Evolutionary conservation across 2,113 vertebrate species (phyloP), one percentile per base, ranked within the genome.

Genomic region (Hippopotamus amphibius): DNA sequence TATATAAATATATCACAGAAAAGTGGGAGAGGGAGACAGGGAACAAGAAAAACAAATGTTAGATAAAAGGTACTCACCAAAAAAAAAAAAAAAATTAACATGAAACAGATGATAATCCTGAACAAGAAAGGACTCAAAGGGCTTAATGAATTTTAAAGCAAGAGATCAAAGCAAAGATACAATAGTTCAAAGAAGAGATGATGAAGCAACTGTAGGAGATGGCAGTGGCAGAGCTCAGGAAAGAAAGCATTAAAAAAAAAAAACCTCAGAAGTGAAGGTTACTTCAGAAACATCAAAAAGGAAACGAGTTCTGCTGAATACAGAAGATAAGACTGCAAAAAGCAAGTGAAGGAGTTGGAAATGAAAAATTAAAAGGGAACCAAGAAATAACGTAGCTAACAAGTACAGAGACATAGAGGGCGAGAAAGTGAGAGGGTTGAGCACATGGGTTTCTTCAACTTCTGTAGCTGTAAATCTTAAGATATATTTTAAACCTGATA

Each of bases 41-140:
- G 30, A 89, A 82, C 11, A 66, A 37, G 30, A 94, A 92, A 97
- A 89, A 82, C 22, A 96, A 97, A 92, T 48, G 41, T n/a, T 13
- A 93, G 63, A 79, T 88, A 63, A 97, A 92, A 96, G 84, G 59
- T 30, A 66, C 12, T 24, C 65, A 63, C 55, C 37, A 81, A 17
- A 80, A 55, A 57, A 57, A 57, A 57, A 7, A 7, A 46, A 55
- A 74, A 79, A 79, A 77, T 28, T 81, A 96, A 88, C 77, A 95
- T 48, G 53, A 97, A 91, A 88, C 37, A 95, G 85, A 83, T 55
- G 55, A 53, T 93, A 94, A 95, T 76, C 77, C 55, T 24, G 28
- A 93, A 90, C 76, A 95, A 77, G 19, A 94, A 94, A 94, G 74
- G 92, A 61, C 48, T 96, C 79, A 92, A 94, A 90, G 81, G 46